These are phyloP conservation scores for Electrona antarctica DNA, from an alignment of 2,113 vertebrate species.

Conservation along the genomic window DNA sequence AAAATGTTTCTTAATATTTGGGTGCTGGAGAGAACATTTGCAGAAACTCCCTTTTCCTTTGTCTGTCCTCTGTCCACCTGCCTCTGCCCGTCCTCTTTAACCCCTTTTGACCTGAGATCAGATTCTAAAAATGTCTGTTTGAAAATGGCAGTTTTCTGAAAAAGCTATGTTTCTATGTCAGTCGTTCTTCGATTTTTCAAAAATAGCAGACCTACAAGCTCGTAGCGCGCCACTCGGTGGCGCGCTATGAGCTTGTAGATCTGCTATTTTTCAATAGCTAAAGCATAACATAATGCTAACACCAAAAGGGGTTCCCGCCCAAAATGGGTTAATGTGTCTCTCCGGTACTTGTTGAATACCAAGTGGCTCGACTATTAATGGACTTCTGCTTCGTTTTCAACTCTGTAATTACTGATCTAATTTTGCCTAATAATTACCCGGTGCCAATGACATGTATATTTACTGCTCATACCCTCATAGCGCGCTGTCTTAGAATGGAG, in stretches of 20 bases:
- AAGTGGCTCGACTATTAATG: conserved; percentile 92
- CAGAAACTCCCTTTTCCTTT: conserved; percentile 37
- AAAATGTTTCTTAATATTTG: not conserved
- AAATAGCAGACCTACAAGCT: no score
- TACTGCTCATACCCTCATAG: conserved; percentile 88
- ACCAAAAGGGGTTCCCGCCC: no score
- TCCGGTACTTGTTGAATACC: conserved; percentile 77
- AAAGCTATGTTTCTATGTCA: no score
- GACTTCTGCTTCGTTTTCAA: conserved; percentile 96
- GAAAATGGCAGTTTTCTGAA: no score
- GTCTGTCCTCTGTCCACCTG: conserved; percentile 36
- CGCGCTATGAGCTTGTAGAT: no score
- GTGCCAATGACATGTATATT: conserved; percentile 99
- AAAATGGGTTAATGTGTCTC: conserved; percentile 54
- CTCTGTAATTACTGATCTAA: conserved; percentile 99
- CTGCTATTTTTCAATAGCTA: no score
- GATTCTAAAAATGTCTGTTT: no score
- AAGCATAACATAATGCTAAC: no score
- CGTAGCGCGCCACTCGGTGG: no score
- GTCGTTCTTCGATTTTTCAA: no score
- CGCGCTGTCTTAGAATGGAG: conserved; percentile 59
- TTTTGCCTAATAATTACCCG: conserved; percentile 99
- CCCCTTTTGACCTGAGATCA: no score
- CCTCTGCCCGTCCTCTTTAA: conserved; percentile 58
- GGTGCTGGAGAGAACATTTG: conserved; percentile 7